Percentiles rank a stretch among this genome's conserved stretches.
phyloP scores from a whole-genome alignment of 2,797 vertebrate species.

The Sebastolobus altivelis region DNA sequence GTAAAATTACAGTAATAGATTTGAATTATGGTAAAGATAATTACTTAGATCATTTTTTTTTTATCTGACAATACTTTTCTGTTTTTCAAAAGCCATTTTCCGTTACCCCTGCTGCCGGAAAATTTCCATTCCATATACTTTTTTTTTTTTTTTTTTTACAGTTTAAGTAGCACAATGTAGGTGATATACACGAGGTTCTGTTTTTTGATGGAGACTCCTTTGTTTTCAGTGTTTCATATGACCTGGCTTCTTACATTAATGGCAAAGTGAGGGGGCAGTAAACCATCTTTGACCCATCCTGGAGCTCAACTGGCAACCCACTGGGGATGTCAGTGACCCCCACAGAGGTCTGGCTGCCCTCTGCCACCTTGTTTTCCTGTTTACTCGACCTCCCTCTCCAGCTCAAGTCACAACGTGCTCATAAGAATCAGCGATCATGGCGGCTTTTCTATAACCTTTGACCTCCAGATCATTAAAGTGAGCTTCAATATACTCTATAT shows the following conservation, averaged over 20 bases:
- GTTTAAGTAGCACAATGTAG: no score
- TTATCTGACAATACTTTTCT: no score
- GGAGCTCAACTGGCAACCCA: neutral
- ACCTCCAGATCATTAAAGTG: conserved; percentile 4
- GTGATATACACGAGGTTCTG: neutral
- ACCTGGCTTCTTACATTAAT: neutral
- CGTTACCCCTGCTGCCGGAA: no score
- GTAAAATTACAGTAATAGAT: no score
- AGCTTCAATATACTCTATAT: neutral
- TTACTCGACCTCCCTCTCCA: neutral
- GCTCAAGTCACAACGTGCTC: neutral
- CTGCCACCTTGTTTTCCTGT: neutral
- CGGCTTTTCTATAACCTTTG: neutral
- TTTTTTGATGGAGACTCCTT: neutral
- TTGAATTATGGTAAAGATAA: no score
- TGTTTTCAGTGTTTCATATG: neutral
- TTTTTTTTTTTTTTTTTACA: no score
- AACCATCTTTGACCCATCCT: neutral
- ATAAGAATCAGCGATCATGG: neutral
- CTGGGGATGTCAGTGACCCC: neutral
- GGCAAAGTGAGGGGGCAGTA: neutral
- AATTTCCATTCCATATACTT: no score
- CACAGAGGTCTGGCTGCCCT: neutral
- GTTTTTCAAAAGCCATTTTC: no score
- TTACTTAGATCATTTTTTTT: no score